phyloP scores from a whole-genome alignment of 92 coral and sea anemone genomes.

The Bergia puertoricense region DNA sequence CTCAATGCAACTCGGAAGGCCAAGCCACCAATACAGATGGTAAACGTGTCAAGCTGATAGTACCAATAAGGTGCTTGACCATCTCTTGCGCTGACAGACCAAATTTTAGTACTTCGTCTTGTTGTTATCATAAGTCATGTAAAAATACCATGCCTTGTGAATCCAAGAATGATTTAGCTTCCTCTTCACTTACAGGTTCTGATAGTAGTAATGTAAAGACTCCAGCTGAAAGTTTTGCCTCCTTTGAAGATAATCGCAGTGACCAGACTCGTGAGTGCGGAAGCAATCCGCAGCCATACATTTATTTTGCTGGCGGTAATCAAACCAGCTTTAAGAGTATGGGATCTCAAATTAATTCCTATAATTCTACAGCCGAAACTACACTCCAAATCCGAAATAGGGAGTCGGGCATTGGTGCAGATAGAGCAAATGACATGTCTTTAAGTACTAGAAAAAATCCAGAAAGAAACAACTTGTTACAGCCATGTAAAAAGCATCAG shows the following conservation, averaged over 20 bases:
- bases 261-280: not conserved
- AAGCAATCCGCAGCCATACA: slow-evolving; percentile 12
- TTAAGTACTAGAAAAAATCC: not conserved
- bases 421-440: not conserved
- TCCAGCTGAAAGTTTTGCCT: not conserved
- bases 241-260: not conserved
- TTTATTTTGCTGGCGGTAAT: not conserved
- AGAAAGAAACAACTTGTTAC: not conserved
- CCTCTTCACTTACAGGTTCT: not conserved
- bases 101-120: not conserved
- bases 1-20: not conserved
- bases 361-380: not conserved
- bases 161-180: not conserved
- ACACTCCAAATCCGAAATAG: not conserved
- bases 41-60: not conserved
- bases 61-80: slow-evolving; percentile 5
- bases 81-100: not conserved
- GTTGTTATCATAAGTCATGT: not conserved
- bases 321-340: not conserved
- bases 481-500: not conserved
- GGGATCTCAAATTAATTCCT: not conserved
- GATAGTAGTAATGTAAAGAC: not conserved
- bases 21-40: not conserved
- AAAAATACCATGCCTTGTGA: not conserved
- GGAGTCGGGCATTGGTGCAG: not conserved